Base-by-base conservation (phyloP, 2,797 vertebrate species). In the Sandelia bainsii region DNA sequence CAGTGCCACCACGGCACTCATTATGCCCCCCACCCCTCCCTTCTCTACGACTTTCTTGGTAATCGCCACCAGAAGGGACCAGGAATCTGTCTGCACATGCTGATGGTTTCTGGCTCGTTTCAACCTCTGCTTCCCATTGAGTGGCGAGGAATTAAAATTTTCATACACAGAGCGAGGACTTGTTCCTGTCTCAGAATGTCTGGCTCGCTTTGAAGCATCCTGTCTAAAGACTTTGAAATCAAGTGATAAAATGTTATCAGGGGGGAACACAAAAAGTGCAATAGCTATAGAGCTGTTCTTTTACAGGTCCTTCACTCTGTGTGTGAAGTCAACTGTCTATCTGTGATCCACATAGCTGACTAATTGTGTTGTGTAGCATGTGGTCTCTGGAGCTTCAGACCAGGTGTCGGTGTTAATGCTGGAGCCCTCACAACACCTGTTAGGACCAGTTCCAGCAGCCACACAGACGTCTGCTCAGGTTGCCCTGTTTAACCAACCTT, bases 51-150 rank as follows among this genome's bases (percentile, higher is more conserved):
- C 78, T 69, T 54, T 56, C 59, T 67, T 77, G 72, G 87, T 93
- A 93, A 94, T 94, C 86, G 80, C 87, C 90, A 87, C 82, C 92
- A 93, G 91, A 93, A 92, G 92, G 90, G 54, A 84, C 80, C 64
- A 87, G 84, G 91, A 92, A 92, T 91, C 83, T 88, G 79, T 75
- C 67, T 65, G 83, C 92, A 93, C 87, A 93, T 92, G 90, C 81
- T 91, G 91, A 80, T 75, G 90, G 85, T 92, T 90, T 93, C 86
- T 91, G 86, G 76, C 87, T 90, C 87, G 66, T 89, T 90, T 82
- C 84, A 80, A 79, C 79, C 79, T 81, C 87, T 84, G 87, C 81
- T 92, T 93, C 87, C 82, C 86, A 87, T 88, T 79, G 79, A 83
- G 69, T 20, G 16, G 58, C 1, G 59, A 84, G 88, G 88, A 91